phyloP scores from a whole-genome alignment of 2,797 vertebrate genomes.

The Etheostoma perlongum region DNA sequence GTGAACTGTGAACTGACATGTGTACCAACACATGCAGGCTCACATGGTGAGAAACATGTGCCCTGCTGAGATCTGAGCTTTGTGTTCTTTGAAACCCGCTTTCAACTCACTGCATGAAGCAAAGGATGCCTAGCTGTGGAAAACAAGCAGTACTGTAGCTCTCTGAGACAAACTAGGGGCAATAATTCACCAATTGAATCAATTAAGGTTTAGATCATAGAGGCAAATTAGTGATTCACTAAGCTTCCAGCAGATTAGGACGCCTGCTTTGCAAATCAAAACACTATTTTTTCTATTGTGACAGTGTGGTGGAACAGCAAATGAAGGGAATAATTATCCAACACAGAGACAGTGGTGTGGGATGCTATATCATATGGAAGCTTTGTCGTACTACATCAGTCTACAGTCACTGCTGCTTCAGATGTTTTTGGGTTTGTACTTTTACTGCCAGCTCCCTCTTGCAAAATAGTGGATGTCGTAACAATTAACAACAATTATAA shows the following conservation, averaged over 20 bases:
- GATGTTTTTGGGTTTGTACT: slow-evolving; percentile 17
- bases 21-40: slow-evolving; percentile 62
- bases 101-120: slow-evolving; percentile 51
- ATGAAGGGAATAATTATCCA: slow-evolving; percentile 57
- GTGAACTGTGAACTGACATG: slow-evolving; percentile 55
- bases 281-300: slow-evolving; percentile 44
- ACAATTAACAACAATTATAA: background rate
- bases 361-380: slow-evolving; percentile 26
- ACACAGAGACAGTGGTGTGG: slow-evolving; percentile 54
- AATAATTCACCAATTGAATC: slow-evolving; percentile 56
- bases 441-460: background rate
- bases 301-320: slow-evolving; percentile 61
- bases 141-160: slow-evolving; percentile 29
- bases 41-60: slow-evolving; percentile 65
- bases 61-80: slow-evolving; percentile 70
- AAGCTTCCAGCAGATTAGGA: slow-evolving; percentile 43
- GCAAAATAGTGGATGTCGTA: background rate
- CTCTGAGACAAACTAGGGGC: slow-evolving; percentile 24
- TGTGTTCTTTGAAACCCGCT: slow-evolving; percentile 71
- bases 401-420: slow-evolving; percentile 17
- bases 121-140: slow-evolving; percentile 52
- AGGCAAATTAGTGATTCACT: slow-evolving; percentile 45
- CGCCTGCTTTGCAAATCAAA: slow-evolving; percentile 64
- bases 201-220: slow-evolving; percentile 62
- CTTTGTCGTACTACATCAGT: slow-evolving; percentile 37